A percentile compares a stretch with the other conserved stretches of the same genome.
Conservation (phyloP, 1,140 invertebrate species). For the Leptopilina boulardi region DNA sequence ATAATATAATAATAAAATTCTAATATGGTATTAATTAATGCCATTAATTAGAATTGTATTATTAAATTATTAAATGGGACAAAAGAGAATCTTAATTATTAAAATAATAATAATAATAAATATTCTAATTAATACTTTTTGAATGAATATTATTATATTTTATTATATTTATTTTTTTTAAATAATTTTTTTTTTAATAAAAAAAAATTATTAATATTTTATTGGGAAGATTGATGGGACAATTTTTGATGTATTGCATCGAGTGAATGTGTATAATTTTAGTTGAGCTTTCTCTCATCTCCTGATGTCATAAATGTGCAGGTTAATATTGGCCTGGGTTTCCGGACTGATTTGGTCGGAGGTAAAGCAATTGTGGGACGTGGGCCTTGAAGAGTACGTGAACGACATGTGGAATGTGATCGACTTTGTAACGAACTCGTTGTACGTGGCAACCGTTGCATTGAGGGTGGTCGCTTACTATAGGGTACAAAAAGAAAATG, state of each 20-base stretch:
- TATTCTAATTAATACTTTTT: too few species aligned
- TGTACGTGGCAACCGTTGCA: slow-evolving; percentile 97
- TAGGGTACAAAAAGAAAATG: slow-evolving; percentile 80
- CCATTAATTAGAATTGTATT: too few species aligned
- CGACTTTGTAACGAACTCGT: slow-evolving; percentile 98
- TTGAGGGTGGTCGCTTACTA: slow-evolving; percentile 94
- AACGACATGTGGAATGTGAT: slow-evolving; percentile 99
- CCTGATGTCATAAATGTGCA: slow-evolving; percentile 41
- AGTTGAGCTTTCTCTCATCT: slow-evolving; percentile 4
- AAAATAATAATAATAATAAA: too few species aligned
- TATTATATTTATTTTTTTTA: too few species aligned
- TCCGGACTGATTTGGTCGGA: slow-evolving; percentile 98
- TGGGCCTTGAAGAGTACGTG: slow-evolving; percentile 95
- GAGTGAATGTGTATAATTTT: slow-evolving; percentile 14
- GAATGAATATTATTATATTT: too few species aligned
- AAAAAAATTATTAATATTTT: too few species aligned
- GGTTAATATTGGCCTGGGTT: slow-evolving; percentile 73
- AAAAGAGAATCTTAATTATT: too few species aligned
- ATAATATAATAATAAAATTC: too few species aligned
- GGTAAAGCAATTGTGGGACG: slow-evolving; percentile 98
- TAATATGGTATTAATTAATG: too few species aligned
- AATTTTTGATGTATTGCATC: background rate
- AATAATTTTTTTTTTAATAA: too few species aligned
- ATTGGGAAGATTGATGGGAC: too few species aligned
- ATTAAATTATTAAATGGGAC: too few species aligned